phyloP scores from a whole-genome alignment of 2,888 invertebrate species.

The Torymus aiolomorphi region DNA sequence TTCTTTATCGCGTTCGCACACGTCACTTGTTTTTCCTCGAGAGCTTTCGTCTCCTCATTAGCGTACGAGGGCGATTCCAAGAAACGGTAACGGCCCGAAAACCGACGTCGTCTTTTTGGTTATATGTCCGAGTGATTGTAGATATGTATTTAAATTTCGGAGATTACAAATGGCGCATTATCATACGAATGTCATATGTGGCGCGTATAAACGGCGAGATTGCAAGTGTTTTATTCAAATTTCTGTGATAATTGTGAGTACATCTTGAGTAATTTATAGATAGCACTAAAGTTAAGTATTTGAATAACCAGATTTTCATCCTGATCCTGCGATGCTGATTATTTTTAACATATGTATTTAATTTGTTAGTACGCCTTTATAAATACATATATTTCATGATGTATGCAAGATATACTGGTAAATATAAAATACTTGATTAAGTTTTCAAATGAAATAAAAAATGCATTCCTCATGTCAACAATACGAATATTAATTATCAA shows the following conservation, averaged over 20 bases:
- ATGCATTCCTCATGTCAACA: too few species aligned
- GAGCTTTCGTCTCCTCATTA: slow-evolving; percentile 4
- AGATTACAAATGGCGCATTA: slow-evolving; percentile 11
- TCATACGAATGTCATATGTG: slow-evolving; percentile 7
- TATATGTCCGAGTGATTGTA: too few species aligned
- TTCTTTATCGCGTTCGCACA: slow-evolving; percentile 25
- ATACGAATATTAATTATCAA: too few species aligned
- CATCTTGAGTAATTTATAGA: background rate
- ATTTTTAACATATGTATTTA: too few species aligned
- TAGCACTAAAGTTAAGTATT: background rate
- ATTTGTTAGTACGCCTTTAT: too few species aligned
- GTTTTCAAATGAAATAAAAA: too few species aligned
- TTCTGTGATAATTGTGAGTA: background rate
- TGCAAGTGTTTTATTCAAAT: slow-evolving; percentile 16
- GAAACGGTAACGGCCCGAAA: slow-evolving; percentile 3
- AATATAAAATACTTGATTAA: too few species aligned
- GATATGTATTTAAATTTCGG: background rate
- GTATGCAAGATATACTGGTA: too few species aligned
- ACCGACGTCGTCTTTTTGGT: background rate
- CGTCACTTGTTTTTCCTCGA: background rate
- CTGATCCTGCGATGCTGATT: too few species aligned
- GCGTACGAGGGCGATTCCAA: background rate
- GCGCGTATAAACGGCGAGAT: background rate
- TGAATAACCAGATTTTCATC: background rate
- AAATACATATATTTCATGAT: too few species aligned